phyloP scores from a whole-genome alignment of 2,797 vertebrate species.

The Sardinella longiceps region DNA sequence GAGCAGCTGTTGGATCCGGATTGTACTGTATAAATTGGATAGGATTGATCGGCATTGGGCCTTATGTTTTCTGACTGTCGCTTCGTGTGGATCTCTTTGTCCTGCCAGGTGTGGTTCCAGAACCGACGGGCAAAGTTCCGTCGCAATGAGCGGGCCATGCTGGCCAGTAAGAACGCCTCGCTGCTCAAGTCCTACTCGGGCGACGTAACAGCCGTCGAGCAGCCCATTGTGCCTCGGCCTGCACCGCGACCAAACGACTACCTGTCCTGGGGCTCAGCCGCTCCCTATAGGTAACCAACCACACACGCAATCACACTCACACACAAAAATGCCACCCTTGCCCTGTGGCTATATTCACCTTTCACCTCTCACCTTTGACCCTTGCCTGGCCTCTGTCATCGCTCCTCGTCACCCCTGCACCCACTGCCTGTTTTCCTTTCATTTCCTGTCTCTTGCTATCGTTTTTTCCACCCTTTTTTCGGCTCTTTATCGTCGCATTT shows the following conservation, averaged over 20 bases:
- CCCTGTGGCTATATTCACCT: not conserved
- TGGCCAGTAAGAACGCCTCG: slow-evolving; percentile 97
- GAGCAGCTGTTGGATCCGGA: not conserved
- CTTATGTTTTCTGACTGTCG: not conserved
- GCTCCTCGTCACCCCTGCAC: slow-evolving; percentile 19
- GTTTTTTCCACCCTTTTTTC: not conserved
- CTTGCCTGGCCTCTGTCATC: slow-evolving; percentile 28
- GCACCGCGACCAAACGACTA: slow-evolving; percentile 94
- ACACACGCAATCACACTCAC: not conserved
- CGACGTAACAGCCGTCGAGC: slow-evolving; percentile 93
- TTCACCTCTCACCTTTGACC: not conserved
- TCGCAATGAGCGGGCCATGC: slow-evolving; percentile 93
- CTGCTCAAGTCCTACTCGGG: slow-evolving; percentile 97
- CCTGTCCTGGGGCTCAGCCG: slow-evolving; percentile 94
- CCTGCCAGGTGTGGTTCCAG: slow-evolving; percentile 95
- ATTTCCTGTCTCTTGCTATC: slow-evolving; percentile 59
- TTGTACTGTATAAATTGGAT: not conserved
- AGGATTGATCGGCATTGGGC: not conserved
- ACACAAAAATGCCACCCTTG: not conserved
- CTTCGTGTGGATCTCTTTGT: not conserved
- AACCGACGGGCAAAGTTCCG: slow-evolving; percentile 97
- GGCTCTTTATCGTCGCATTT: slow-evolving; percentile 31
- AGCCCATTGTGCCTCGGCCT: slow-evolving; percentile 94
- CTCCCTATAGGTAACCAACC: slow-evolving; percentile 89
- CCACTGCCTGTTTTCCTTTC: slow-evolving; percentile 62